Percentiles rank a stretch among this genome's conserved stretches.
Conservation (phyloP, 1,140 invertebrate species). For the Luehdorfia chinensis region DNA sequence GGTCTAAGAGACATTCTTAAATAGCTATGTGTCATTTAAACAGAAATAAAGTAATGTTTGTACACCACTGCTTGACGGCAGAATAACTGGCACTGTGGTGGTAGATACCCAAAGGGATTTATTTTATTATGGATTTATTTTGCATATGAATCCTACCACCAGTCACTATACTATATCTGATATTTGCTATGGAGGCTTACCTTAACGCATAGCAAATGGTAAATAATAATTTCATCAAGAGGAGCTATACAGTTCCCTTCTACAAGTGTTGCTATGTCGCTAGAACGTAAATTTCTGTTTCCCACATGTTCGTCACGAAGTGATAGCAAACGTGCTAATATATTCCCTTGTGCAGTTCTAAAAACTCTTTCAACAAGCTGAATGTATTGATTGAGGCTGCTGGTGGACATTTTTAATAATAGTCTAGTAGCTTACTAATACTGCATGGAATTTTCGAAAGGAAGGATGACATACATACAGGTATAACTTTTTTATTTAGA, state of each 20-base stretch:
- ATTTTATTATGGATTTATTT: no score
- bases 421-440: not conserved
- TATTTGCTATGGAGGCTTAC: no score
- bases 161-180: no score
- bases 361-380: constrained; percentile 76
- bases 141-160: no score
- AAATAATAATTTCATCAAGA: constrained; percentile 87
- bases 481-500: constrained; percentile 3
- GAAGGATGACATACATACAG: no score
- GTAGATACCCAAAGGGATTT: no score
- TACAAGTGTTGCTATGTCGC: constrained; percentile 83
- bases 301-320: constrained; percentile 86
- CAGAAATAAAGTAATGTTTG: no score
- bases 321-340: constrained; percentile 83
- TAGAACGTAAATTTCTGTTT: constrained; percentile 83
- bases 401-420: constrained; percentile 53
- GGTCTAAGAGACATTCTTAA: no score
- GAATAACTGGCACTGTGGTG: no score
- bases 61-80: no score
- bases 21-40: no score
- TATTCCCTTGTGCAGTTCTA: constrained; percentile 77
- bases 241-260: constrained; percentile 84
- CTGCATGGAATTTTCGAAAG: no score
- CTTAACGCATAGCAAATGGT: constrained; percentile 84
- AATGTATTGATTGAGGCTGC: constrained; percentile 72